These are phyloP conservation scores for Saccostrea echinata DNA, from an alignment of 1,140 invertebrate species.

Conservation along the genomic window DNA sequence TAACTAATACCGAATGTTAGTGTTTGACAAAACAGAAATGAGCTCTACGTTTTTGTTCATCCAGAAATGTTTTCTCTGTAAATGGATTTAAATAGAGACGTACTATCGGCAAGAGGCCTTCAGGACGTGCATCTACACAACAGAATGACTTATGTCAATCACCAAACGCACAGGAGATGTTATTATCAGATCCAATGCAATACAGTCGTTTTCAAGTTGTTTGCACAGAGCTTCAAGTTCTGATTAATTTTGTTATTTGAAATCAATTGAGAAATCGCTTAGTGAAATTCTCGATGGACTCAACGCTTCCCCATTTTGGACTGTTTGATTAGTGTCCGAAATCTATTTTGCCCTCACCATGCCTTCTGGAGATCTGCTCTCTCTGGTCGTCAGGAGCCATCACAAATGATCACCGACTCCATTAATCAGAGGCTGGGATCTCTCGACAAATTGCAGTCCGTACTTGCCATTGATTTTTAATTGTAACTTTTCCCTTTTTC, in stretches of 20 bases:
- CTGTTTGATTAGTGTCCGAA: slow-evolving; percentile 33
- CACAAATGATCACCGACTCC: slow-evolving; percentile 13
- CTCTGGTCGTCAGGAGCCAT: slow-evolving; percentile 2
- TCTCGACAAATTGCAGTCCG: slow-evolving; percentile 21
- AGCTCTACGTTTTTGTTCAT: background rate
- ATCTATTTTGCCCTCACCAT: slow-evolving; percentile 18
- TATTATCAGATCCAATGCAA: slow-evolving; percentile 3
- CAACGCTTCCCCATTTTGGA: background rate
- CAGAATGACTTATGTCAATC: slow-evolving; percentile 9
- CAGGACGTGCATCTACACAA: background rate
- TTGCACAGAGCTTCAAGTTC: slow-evolving; percentile 20
- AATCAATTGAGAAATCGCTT: slow-evolving; percentile 26
- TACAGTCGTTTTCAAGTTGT: slow-evolving; percentile 32
- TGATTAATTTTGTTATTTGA: slow-evolving; percentile 40
- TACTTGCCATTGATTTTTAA: slow-evolving; percentile 36
- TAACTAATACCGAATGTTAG: no score
- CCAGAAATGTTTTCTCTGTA: background rate
- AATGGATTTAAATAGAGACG: slow-evolving; percentile 3
- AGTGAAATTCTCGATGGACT: slow-evolving; percentile 16
- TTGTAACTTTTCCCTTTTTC: slow-evolving; percentile 33
- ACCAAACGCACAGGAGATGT: background rate
- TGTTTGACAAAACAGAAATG: no score
- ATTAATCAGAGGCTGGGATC: slow-evolving; percentile 22
- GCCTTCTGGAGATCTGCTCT: background rate
- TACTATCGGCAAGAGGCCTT: background rate